Conservation (phyloP, 2,797 vertebrate genomes). For the Enteromius mattozi region DNA sequence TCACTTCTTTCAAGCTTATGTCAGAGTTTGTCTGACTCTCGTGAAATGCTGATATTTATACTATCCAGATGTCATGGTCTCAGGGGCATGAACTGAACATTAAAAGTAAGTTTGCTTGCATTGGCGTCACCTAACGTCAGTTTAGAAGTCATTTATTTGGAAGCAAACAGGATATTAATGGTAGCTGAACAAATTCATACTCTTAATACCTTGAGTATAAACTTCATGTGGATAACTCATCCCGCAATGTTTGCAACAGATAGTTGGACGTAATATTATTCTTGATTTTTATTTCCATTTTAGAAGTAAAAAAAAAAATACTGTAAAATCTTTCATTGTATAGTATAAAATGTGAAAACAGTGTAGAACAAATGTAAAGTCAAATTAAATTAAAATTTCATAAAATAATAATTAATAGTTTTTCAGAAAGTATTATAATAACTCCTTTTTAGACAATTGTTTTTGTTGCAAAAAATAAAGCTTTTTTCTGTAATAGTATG, state of each 20-base stretch:
- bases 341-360: not conserved
- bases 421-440: not conserved
- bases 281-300: not conserved
- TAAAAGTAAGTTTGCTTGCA: slow-evolving; percentile 23
- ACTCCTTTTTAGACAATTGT: not conserved
- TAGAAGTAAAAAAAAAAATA: not conserved
- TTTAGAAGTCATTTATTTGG: slow-evolving; percentile 35
- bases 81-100: slow-evolving; percentile 16
- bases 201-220: slow-evolving; percentile 2
- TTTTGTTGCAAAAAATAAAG: no score
- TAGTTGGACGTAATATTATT: not conserved
- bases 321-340: not conserved
- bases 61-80: slow-evolving; percentile 43
- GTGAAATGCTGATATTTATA: slow-evolving; percentile 56
- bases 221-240: not conserved
- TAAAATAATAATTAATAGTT: not conserved
- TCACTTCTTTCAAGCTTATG: slow-evolving; percentile 51
- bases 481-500: no score
- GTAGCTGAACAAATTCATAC: not conserved
- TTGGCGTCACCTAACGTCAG: slow-evolving; percentile 35
- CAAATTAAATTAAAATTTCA: not conserved
- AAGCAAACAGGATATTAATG: slow-evolving; percentile 19
- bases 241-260: not conserved
- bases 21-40: slow-evolving; percentile 47
- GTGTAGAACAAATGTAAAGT: not conserved